Evolutionary conservation across 2,888 invertebrate species (phyloP).

Genomic region (Papilio protenor): DNA sequence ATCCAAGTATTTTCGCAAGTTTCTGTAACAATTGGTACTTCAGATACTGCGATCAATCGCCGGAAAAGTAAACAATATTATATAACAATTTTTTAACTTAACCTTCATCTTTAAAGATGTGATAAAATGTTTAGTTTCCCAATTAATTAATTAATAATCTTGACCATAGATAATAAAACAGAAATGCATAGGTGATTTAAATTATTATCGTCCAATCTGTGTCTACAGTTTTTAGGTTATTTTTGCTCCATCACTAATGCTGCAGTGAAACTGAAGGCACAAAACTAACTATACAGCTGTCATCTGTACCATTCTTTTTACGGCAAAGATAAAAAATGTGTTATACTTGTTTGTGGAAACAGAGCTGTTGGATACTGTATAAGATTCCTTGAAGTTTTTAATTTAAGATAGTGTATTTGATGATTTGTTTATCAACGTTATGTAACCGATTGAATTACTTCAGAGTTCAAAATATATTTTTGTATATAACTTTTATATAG

Average conservation of each 20-base stretch:
- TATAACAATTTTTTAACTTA: no score
- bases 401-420: background rate
- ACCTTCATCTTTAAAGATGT: no score
- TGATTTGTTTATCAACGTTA: background rate
- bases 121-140: no score
- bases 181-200: no score
- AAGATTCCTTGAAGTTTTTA: background rate
- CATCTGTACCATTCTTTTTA: background rate
- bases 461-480: constrained; percentile 14
- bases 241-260: background rate
- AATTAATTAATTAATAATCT: no score
- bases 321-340: background rate
- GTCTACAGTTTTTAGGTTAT: background rate
- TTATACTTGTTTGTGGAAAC: background rate
- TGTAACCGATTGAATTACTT: background rate
- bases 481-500: constrained; percentile 17
- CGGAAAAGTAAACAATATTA: no score
- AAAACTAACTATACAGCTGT: no score
- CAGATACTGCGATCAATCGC: no score
- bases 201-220: background rate
- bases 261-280: no score
- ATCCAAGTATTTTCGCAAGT: no score
- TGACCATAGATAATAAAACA: no score
- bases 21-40: no score
- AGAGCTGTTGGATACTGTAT: background rate